These are phyloP conservation scores for Chloropsis cyanopogon DNA, from an alignment of 2,113 vertebrate species.

Conservation along the genomic window DNA sequence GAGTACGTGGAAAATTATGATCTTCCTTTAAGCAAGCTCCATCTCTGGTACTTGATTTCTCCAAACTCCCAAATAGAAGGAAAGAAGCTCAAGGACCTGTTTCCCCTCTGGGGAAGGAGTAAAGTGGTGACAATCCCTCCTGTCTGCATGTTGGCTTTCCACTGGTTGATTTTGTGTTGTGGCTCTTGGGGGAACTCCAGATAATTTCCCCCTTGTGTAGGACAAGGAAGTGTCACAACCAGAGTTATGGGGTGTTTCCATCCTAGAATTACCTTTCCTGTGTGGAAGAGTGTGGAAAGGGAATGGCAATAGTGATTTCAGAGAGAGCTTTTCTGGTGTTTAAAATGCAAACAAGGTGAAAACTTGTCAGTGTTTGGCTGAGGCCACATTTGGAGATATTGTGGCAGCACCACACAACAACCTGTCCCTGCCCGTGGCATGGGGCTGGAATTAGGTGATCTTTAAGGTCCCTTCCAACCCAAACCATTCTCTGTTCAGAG, in stretches of 20 bases:
- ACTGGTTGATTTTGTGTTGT: not conserved
- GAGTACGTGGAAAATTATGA: not conserved
- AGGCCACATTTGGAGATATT: not conserved
- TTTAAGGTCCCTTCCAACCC: not conserved
- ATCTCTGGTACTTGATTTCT: not conserved
- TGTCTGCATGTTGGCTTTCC: not conserved
- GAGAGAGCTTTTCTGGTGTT: not conserved
- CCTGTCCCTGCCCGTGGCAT: fast-evolving
- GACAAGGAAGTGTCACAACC: not conserved
- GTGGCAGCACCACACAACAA: not conserved
- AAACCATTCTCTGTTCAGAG: not conserved
- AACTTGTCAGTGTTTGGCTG: not conserved
- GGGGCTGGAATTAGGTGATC: not conserved
- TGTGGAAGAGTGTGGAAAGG: not conserved
- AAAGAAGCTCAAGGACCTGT: too few relatives aligned
- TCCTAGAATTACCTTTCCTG: not conserved
- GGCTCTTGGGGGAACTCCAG: not conserved
- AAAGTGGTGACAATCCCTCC: not conserved
- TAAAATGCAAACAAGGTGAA: not conserved
- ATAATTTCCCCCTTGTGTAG: fast-evolving
- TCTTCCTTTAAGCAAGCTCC: not conserved
- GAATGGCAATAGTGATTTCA: too few relatives aligned
- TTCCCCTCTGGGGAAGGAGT: too few relatives aligned
- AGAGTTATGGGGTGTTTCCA: not conserved
- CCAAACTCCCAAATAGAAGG: too few relatives aligned